Evolutionary conservation across 2,113 vertebrate genomes (phyloP).

Genomic region (Cromileptes altivelis): DNA sequence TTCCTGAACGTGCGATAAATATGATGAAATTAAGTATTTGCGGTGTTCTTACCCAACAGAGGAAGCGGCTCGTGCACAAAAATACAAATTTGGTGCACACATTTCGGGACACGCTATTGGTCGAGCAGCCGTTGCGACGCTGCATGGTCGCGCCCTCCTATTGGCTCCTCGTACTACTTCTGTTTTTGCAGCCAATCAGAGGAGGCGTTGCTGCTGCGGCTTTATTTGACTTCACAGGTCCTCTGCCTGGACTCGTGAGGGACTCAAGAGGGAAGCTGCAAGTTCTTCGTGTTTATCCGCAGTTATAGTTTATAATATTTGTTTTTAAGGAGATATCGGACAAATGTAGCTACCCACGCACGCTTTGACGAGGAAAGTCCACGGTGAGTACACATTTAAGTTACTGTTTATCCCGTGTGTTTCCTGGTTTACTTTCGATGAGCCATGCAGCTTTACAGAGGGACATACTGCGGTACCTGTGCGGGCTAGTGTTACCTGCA

Average conservation of each 20-base stretch:
- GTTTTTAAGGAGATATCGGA: not conserved
- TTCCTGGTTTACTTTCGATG: slow-evolving; percentile 41
- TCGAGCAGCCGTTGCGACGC: not conserved
- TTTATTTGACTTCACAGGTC: slow-evolving; percentile 83
- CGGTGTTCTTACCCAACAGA: slow-evolving; percentile 55
- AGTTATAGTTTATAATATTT: not conserved
- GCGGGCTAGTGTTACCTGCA: not conserved
- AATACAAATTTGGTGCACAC: slow-evolving; percentile 79
- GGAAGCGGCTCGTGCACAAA: slow-evolving; percentile 44
- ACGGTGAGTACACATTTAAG: slow-evolving; percentile 35
- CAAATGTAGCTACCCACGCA: not conserved
- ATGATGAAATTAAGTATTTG: not conserved
- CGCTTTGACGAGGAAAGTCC: not conserved
- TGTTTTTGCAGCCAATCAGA: slow-evolving; percentile 72
- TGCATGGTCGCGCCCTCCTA: slow-evolving; percentile 24
- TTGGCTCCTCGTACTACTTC: slow-evolving; percentile 55
- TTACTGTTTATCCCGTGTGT: not conserved
- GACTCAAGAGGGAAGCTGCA: not conserved
- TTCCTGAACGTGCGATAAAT: not conserved
- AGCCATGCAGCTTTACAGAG: slow-evolving; percentile 20
- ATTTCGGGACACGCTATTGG: slow-evolving; percentile 71
- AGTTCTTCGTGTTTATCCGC: not conserved
- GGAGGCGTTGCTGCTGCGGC: slow-evolving; percentile 63
- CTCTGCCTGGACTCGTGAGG: slow-evolving; percentile 20
- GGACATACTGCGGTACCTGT: slow-evolving; percentile 35